Conservation (phyloP, 2,113 vertebrate species). For the Otolemur garnettii region DNA sequence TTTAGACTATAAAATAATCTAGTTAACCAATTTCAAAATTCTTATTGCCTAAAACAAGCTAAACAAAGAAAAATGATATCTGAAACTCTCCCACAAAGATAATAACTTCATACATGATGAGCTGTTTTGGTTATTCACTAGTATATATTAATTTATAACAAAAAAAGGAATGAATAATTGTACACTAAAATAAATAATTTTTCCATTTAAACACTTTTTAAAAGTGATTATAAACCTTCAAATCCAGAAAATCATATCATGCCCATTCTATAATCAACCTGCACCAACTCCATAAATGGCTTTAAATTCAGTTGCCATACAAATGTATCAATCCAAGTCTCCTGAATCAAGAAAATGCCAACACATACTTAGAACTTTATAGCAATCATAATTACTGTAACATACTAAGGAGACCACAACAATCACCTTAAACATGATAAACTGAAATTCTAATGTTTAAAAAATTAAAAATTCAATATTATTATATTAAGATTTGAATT, state of each 20-base stretch:
- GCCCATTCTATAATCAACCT: neutral
- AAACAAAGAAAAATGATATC: slow-evolving; percentile 33
- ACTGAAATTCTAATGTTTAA: slow-evolving; percentile 16
- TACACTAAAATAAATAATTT: neutral
- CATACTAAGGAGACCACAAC: neutral
- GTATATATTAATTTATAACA: slow-evolving; percentile 12
- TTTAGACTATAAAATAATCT: slow-evolving; percentile 31
- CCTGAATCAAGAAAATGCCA: slow-evolving; percentile 53
- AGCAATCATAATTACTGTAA: neutral
- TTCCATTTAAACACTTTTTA: neutral
- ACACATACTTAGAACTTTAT: neutral
- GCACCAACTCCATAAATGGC: slow-evolving; percentile 21
- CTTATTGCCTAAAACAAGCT: neutral
- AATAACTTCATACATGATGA: neutral
- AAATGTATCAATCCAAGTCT: slow-evolving; percentile 27
- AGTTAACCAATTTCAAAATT: slow-evolving; percentile 33
- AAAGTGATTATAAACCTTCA: neutral
- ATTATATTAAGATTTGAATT: neutral
- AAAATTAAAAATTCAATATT: slow-evolving; percentile 43
- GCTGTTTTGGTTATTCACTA: neutral
- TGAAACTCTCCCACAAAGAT: slow-evolving; percentile 29
- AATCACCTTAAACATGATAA: slow-evolving; percentile 4
- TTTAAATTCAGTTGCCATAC: slow-evolving; percentile 16
- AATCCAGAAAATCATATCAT: neutral
- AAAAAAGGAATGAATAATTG: neutral